phyloP scores from a whole-genome alignment of 2,888 invertebrate species.

The Caenorhabditis angaria region DNA sequence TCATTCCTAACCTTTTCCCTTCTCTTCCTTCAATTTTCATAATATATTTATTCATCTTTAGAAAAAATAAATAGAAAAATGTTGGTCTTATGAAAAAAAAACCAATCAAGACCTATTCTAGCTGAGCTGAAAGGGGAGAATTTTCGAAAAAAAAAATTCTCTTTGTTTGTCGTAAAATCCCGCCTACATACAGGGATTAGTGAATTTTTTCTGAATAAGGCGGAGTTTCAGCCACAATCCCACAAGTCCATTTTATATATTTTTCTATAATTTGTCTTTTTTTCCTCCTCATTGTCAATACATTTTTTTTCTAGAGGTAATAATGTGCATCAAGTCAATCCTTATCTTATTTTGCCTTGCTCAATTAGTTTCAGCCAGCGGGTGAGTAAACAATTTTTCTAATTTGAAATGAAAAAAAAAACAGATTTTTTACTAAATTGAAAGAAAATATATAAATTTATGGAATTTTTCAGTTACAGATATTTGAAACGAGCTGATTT shows the following conservation, averaged over 20 bases:
- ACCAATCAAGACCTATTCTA: background rate
- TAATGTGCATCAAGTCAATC: slow-evolving; percentile 35
- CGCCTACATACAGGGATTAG: background rate
- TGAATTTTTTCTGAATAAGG: background rate
- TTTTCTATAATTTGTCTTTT: background rate
- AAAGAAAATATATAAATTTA: background rate
- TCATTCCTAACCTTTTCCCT: too few relatives aligned
- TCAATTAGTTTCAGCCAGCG: slow-evolving; percentile 6
- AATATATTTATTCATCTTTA: too few relatives aligned
- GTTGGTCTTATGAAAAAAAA: too few relatives aligned
- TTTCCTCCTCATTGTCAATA: background rate
- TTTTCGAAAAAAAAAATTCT: background rate
- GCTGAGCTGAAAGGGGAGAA: background rate
- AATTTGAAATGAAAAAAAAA: background rate
- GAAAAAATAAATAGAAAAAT: too few relatives aligned
- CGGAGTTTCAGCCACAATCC: slow-evolving; percentile 6
- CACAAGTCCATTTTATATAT: slow-evolving; percentile 4
- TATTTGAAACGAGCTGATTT: slow-evolving; percentile 40
- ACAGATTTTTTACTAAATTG: too few relatives aligned
- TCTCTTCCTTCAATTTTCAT: too few relatives aligned
- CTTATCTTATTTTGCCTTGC: slow-evolving; percentile 18
- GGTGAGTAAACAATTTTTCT: slow-evolving; percentile 6
- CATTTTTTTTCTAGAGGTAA: slow-evolving; percentile 32
- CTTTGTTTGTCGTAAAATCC: background rate
- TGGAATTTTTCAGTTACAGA: slow-evolving; percentile 23